Conservation (phyloP, 1,140 invertebrate species). For the Drosophila nasuta region DNA sequence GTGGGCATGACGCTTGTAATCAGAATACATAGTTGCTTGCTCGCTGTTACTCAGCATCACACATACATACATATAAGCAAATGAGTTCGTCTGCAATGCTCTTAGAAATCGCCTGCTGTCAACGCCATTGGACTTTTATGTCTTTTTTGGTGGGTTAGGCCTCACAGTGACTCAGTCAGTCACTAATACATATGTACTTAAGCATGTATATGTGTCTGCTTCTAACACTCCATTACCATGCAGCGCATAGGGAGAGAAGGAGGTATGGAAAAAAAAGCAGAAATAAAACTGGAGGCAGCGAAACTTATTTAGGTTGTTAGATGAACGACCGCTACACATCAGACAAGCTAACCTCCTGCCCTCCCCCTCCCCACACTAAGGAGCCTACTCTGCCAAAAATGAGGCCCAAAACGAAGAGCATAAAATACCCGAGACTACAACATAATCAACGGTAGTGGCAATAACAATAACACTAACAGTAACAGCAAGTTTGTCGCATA, state of each 20-base stretch:
- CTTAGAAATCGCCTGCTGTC: slow-evolving; percentile 34
- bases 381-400: slow-evolving; percentile 1
- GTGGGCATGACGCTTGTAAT: not conserved
- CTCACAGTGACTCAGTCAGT: slow-evolving; percentile 58
- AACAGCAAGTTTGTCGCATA: slow-evolving; percentile 43
- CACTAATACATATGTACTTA: not conserved
- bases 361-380: not conserved
- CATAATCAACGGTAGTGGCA: slow-evolving; percentile 52
- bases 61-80: slow-evolving; percentile 23
- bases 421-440: slow-evolving; percentile 39
- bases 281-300: slow-evolving; percentile 51
- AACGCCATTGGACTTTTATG: slow-evolving; percentile 57
- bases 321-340: slow-evolving; percentile 68
- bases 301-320: slow-evolving; percentile 77
- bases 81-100: not conserved
- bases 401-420: slow-evolving; percentile 29
- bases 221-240: slow-evolving; percentile 61
- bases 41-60: slow-evolving; percentile 1
- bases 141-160: slow-evolving; percentile 52
- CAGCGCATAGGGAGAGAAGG: slow-evolving; percentile 37
- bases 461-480: slow-evolving; percentile 23
- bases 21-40: slow-evolving; percentile 7
- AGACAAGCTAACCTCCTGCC: slow-evolving; percentile 10
- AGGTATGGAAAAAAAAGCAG: slow-evolving; percentile 32
- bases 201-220: slow-evolving; percentile 32